Percentiles rank a stretch among this genome's conserved stretches.
Evolutionary conservation across 2,888 invertebrate genomes (phyloP).

Genomic region (Aricia artaxerxes): DNA sequence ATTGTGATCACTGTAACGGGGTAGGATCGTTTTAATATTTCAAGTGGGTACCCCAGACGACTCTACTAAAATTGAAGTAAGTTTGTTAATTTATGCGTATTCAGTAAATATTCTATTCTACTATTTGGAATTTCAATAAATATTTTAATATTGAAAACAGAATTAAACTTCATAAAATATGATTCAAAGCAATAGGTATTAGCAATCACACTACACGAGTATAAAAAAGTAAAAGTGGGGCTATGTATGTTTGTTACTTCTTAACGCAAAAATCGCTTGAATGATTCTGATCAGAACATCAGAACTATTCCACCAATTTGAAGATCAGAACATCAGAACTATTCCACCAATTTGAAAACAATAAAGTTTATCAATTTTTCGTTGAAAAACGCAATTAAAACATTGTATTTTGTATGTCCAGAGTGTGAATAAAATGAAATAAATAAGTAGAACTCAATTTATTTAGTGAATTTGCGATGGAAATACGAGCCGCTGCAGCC

Average conservation of each 20-base stretch:
- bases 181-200: too few species aligned
- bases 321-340: background rate
- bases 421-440: slow-evolving; percentile 45
- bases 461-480: slow-evolving; percentile 70
- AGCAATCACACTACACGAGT: too few species aligned
- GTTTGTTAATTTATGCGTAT: background rate
- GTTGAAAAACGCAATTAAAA: slow-evolving; percentile 8
- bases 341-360: background rate
- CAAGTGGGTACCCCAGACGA: background rate
- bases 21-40: slow-evolving; percentile 38
- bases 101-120: too few species aligned
- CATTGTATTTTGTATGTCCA: slow-evolving; percentile 29
- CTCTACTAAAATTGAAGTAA: background rate
- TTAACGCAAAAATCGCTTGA: too few species aligned
- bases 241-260: too few species aligned
- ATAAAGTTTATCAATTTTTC: background rate
- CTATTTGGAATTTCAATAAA: background rate
- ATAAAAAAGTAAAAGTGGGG: too few species aligned
- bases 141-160: background rate
- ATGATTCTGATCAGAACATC: background rate
- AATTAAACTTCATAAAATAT: background rate
- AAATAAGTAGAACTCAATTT: slow-evolving; percentile 57
- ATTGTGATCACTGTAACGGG: slow-evolving; percentile 64
- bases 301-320: background rate
- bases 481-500: slow-evolving; percentile 58